phyloP scores from a whole-genome alignment of 1,140 invertebrate species.

The Maconellicoccus hirsutus region DNA sequence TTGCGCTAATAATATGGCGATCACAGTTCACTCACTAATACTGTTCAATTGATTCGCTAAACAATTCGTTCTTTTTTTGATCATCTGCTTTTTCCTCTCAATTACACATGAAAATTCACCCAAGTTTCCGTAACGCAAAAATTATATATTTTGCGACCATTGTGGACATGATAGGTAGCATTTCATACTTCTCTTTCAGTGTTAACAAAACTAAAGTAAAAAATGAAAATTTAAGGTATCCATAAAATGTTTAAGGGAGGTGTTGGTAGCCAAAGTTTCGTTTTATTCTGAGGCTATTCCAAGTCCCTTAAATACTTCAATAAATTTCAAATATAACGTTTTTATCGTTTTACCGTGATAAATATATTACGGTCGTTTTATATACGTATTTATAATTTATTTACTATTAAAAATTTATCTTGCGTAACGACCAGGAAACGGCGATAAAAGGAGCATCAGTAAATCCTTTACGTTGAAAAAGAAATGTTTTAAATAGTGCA shows the following conservation, averaged over 20 bases:
- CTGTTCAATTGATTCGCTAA: no score
- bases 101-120: no score
- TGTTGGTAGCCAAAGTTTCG: neutral
- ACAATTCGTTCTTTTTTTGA: no score
- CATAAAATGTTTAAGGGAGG: neutral
- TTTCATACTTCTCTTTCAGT: neutral
- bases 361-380: constrained; percentile 16
- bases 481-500: neutral
- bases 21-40: no score
- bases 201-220: neutral
- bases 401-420: constrained; percentile 22
- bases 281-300: constrained; percentile 11
- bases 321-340: constrained; percentile 18
- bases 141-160: no score
- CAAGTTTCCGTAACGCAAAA: no score
- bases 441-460: constrained; percentile 15
- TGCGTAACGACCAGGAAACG: constrained; percentile 14
- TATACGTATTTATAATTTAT: constrained; percentile 22
- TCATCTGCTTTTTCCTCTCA: no score
- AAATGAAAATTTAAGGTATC: neutral
- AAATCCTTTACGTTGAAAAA: constrained; percentile 2
- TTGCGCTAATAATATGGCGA: no score
- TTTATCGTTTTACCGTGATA: constrained; percentile 9
- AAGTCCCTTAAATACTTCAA: constrained; percentile 9
- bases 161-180: no score